Evolutionary conservation across 2,888 invertebrate species (phyloP), one percentile per base, ranked within the genome.

Genomic region (Lasioglossum villosulum): DNA sequence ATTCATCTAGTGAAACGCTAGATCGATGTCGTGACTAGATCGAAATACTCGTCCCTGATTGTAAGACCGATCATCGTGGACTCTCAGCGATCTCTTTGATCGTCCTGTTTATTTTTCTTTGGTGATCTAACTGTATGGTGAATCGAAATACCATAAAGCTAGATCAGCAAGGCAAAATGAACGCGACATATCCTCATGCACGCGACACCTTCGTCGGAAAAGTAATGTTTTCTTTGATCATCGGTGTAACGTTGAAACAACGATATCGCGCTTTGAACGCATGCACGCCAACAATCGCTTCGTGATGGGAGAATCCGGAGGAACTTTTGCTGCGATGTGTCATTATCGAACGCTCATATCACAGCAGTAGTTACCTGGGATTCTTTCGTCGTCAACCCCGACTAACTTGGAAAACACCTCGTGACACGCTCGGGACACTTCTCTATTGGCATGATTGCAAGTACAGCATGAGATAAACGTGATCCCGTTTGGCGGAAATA

Each of bases 111-210:
- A 93, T 94, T 94, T 93, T 94, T 95, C 96, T 96, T 96, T 96
- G 96, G 96, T 96, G 96, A 96, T 93, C 95, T 95, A 95, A 95
- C 96, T 96, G 95, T 96, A 94, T 95, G 95, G 91, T 93, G 90
- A 89, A 84, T 89, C 68, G 92, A 95, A 95, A 91, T 80, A 91
- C 92, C 95, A 94, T 95, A 95, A 95, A 95, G 95, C 95, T 95
- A 95, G 94, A 94, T 94, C 94, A 95, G 93, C 94, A 94, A 94
- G 92, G 94, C 88, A 92, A 92, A 93, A 92, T 93, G 90, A 89
- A 83, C 88, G 89, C 90, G 92, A 92, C 89, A 89, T 78, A 81
- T 39, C 93, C 81, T 87, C 93, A 78, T 72, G 19, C 19, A 1
- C 12, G 48, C 6, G 27, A 2, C 39, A 14, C 1, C 34, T 52